A percentile compares a stretch with the other conserved stretches of the same genome.
Conservation (phyloP, 2,113 vertebrate species). For the rabbit (Oryctolagus cuniculus) region mOryCun1.1 NC_091441.1:89955001-89955500, state of each 20-base stretch:
- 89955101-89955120: conserved; percentile 50
- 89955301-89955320: neutral
- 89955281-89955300: neutral
- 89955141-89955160: conserved; percentile 59
- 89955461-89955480: neutral
- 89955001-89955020: conserved; percentile 47
- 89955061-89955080: conserved; percentile 46
- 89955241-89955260: neutral
- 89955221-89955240: neutral
- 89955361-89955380: neutral
- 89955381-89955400: neutral
- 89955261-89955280: neutral
- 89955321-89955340: neutral
- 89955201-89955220: neutral
- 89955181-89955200: neutral
- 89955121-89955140: conserved; percentile 59
- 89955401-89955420: neutral
- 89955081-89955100: conserved; percentile 62
- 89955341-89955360: neutral
- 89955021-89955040: conserved; percentile 40
- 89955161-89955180: conserved; percentile 33
- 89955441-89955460: neutral
- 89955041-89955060: conserved; percentile 25
- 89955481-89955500: rapidly evolving
- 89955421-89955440: neutral